Conservation (phyloP, 2,797 vertebrate species). For the Syngnathus acus region DNA sequence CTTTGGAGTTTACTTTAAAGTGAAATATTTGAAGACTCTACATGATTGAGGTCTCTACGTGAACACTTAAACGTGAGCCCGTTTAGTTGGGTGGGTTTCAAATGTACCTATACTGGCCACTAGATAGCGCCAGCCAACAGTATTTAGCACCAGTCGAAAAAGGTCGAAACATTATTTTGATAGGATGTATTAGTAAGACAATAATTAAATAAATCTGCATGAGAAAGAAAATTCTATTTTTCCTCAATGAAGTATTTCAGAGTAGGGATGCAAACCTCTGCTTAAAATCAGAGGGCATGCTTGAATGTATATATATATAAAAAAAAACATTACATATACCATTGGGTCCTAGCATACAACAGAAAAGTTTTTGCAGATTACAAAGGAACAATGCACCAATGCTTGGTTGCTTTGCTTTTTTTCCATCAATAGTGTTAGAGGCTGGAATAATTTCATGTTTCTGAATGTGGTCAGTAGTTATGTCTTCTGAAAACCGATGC, state of each 20-base stretch:
- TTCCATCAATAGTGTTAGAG: neutral
- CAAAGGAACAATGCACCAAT: neutral
- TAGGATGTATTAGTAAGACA: too few species aligned
- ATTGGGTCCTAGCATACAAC: neutral
- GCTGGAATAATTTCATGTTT: too few species aligned
- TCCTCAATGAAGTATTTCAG: neutral
- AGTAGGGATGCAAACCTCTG: neutral
- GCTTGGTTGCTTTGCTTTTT: neutral
- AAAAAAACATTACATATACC: neutral
- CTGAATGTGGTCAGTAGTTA: neutral
- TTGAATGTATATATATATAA: neutral
- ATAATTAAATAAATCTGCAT: neutral
- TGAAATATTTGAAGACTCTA: too few species aligned
- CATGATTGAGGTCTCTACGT: too few species aligned
- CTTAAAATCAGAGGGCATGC: neutral
- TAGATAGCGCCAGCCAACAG: constrained; percentile 45
- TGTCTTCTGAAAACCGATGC: neutral
- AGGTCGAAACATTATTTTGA: too few species aligned
- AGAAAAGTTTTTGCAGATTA: neutral
- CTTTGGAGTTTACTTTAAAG: too few species aligned
- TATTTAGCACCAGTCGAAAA: constrained; percentile 1
- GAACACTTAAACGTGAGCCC: neutral
- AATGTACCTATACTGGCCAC: constrained; percentile 28
- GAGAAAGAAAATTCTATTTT: neutral
- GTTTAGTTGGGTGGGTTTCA: neutral